Evolutionary conservation across 1,140 invertebrate species (phyloP), one percentile per base, ranked within the genome.

Genomic region (Adelges cooleyi): DNA sequence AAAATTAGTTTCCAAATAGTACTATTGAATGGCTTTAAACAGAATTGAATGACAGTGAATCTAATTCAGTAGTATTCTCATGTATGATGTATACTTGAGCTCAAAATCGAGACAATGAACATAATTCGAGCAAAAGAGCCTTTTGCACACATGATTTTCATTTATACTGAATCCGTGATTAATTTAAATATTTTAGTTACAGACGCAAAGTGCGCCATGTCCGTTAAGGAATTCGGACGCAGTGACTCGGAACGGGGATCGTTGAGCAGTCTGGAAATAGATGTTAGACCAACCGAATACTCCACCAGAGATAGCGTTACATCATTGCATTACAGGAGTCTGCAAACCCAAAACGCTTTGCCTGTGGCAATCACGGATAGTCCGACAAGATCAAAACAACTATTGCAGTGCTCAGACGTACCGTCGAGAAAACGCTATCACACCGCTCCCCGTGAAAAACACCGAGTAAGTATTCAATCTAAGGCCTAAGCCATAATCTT

Each of bases 391-490:
- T 25, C 38, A 10, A 62, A 62, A 46, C 56, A 48, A 40, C 25
- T 62, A 3, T 42, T 46, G 4, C 46, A 25, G 17, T 20, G 11
- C 25, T 15, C 27, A 8, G 66, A 67, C 17, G 15, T 38, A 8
- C n/a, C 44, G 4, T 71, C 71, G 54, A 71, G 76, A 65, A 82
- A 82, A 72, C 74, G 78, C 52, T 82, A 79, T 74, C 79, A 82
- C 67, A 82, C 81, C 8, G 77, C 80, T 3, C 80, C 81, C 2
- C 78, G 80, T 67, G 80, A 82, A 69, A 81, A 81, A 69, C 78
- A 81, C 70, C 78, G 81, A 74, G 79, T 80, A 74, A 69, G 69
- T 66, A n/a, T n/a, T n/a, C n/a, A n/a, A n/a, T n/a, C n/a, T n/a
- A n/a, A n/a, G n/a, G n/a, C n/a, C n/a, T n/a, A n/a, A n/a, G n/a